phyloP scores from a whole-genome alignment of 2,113 vertebrate species.

The Serinus canaria region DNA sequence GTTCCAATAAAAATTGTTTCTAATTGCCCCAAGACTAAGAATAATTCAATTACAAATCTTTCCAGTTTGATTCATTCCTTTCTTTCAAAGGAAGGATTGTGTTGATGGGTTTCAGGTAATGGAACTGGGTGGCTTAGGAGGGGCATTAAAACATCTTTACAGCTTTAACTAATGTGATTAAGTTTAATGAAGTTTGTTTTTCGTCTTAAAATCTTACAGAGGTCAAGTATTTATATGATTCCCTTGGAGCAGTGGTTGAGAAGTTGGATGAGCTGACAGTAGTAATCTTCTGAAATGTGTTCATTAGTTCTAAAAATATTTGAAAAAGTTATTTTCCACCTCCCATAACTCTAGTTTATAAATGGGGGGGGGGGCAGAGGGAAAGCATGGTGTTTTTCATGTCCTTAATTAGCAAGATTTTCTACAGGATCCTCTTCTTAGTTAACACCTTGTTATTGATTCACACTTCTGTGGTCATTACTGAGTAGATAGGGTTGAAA shows the following conservation, averaged over 20 bases:
- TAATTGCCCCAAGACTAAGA: constrained; percentile 81
- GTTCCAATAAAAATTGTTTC: constrained; percentile 73
- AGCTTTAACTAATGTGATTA: constrained; percentile 91
- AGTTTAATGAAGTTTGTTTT: constrained; percentile 93
- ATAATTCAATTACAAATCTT: constrained; percentile 86
- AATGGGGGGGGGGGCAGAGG: neutral
- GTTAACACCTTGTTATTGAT: neutral
- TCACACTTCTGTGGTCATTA: neutral
- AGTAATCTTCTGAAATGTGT: constrained; percentile 72
- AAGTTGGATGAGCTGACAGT: constrained; percentile 61
- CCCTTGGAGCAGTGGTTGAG: constrained; percentile 43
- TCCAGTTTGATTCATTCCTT: constrained; percentile 78
- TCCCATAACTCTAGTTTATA: constrained; percentile 50
- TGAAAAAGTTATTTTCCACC: constrained; percentile 59
- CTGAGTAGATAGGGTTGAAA: neutral
- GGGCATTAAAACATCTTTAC: constrained; percentile 82
- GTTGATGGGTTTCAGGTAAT: constrained; percentile 83
- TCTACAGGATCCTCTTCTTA: neutral
- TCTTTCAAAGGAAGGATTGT: constrained; percentile 82
- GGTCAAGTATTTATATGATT: constrained; percentile 76
- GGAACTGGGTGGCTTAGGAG: constrained; percentile 82
- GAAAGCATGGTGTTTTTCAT: constrained; percentile 19
- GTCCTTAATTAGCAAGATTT: constrained; percentile 35
- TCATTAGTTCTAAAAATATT: constrained; percentile 67
- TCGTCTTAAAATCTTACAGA: constrained; percentile 79